Evolutionary conservation across 2,113 vertebrate genomes (phyloP).

Genomic region (Empidonax traillii): DNA sequence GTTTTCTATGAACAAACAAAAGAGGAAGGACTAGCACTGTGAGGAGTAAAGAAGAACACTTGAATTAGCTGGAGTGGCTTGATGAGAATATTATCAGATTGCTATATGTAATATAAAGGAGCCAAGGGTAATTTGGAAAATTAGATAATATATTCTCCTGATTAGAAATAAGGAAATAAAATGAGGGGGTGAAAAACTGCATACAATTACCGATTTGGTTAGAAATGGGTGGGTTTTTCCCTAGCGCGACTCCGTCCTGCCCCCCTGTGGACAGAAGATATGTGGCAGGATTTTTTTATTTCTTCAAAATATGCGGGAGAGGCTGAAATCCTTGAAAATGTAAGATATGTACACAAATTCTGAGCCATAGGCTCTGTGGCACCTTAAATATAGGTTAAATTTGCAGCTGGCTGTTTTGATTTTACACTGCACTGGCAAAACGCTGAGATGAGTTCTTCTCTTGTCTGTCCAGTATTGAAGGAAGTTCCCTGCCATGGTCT

Average conservation of each 20-base stretch:
- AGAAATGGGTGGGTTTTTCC: neutral
- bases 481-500: neutral
- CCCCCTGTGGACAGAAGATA: slow-evolving; percentile 17
- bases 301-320: neutral
- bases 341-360: neutral
- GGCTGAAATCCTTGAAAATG: neutral
- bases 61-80: neutral
- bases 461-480: accelerated
- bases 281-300: neutral
- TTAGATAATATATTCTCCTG: neutral
- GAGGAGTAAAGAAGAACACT: neutral
- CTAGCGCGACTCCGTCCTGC: neutral
- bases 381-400: neutral
- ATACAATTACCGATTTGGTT: neutral
- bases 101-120: neutral
- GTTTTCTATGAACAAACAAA: neutral
- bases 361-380: neutral
- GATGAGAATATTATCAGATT: neutral
- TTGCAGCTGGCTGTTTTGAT: neutral
- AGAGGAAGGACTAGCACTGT: neutral
- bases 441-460: neutral
- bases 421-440: neutral
- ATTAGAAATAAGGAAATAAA: neutral
- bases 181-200: neutral
- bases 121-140: neutral